Conservation (phyloP, 2,888 invertebrate genomes). For the Cosmia trapezina region DNA sequence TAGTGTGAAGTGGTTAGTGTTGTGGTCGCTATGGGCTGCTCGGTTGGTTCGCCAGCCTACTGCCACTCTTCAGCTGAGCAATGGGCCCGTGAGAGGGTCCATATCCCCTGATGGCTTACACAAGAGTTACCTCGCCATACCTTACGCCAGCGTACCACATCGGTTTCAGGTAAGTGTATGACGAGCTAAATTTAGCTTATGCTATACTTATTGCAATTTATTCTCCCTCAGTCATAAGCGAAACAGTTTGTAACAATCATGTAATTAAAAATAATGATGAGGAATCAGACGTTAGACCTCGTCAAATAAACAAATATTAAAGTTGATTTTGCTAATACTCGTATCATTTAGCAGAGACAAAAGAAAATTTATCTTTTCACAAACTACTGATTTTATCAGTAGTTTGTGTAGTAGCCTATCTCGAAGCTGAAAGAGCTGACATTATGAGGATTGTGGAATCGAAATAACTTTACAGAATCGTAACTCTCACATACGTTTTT, state of each 20-base stretch:
- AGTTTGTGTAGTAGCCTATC: neutral
- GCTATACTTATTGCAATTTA: neutral
- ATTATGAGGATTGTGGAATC: neutral
- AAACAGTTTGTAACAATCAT: neutral
- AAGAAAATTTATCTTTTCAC: no score
- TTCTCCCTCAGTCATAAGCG: neutral
- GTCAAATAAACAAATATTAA: neutral
- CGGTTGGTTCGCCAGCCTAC: slow-evolving; percentile 81
- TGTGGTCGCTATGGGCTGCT: slow-evolving; percentile 84
- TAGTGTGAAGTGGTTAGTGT: slow-evolving; percentile 77
- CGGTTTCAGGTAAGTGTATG: slow-evolving; percentile 77
- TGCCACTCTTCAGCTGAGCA: slow-evolving; percentile 69
- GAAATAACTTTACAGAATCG: neutral
- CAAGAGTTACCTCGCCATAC: slow-evolving; percentile 76
- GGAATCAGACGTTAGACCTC: no score
- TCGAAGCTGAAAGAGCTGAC: neutral
- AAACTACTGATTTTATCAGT: no score
- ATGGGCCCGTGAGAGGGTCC: slow-evolving; percentile 77
- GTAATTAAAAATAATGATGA: slow-evolving; percentile 2
- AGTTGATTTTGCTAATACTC: neutral
- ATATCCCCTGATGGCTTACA: slow-evolving; percentile 77
- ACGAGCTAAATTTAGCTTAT: no score
- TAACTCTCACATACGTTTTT: neutral
- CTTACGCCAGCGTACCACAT: slow-evolving; percentile 77
- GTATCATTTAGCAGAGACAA: neutral